phyloP scores from a whole-genome alignment of 2,888 invertebrate species.

The Lysandra coridon region DNA sequence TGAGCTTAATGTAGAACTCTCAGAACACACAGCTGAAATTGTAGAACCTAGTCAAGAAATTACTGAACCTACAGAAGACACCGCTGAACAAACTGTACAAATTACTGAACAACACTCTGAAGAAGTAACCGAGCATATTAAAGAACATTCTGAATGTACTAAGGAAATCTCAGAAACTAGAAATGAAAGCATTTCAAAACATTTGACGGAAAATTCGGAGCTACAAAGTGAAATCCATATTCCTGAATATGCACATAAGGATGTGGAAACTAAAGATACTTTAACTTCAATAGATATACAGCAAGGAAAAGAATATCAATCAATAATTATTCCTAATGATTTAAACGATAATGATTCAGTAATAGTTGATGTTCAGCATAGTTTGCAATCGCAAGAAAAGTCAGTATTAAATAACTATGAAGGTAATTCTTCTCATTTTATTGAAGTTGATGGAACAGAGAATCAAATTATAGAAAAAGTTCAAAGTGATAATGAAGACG shows the following conservation, averaged over 20 bases:
- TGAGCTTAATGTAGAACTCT: conserved; percentile 5
- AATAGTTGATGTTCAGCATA: background rate
- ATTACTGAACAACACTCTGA: background rate
- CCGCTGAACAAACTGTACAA: background rate
- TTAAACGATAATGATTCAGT: conserved; percentile 24
- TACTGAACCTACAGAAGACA: background rate
- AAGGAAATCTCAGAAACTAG: conserved; percentile 40
- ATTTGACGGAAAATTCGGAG: conserved; percentile 36
- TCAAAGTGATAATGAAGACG: background rate
- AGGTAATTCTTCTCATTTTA: background rate
- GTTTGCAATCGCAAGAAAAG: background rate
- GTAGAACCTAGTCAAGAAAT: background rate
- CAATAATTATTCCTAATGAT: conserved; percentile 24
- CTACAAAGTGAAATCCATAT: conserved; percentile 26
- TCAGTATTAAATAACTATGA: background rate
- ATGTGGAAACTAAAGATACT: background rate
- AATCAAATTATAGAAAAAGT: conserved; percentile 6
- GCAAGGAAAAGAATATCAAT: conserved; percentile 10
- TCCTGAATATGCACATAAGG: conserved; percentile 3
- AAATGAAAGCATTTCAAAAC: conserved; percentile 40
- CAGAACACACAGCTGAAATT: background rate
- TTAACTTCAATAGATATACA: background rate
- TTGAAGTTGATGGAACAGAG: background rate
- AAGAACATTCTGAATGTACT: conserved; percentile 29
- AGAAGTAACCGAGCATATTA: background rate